Conservation (phyloP, 2,113 vertebrate species). For the Platichthys flesus region DNA sequence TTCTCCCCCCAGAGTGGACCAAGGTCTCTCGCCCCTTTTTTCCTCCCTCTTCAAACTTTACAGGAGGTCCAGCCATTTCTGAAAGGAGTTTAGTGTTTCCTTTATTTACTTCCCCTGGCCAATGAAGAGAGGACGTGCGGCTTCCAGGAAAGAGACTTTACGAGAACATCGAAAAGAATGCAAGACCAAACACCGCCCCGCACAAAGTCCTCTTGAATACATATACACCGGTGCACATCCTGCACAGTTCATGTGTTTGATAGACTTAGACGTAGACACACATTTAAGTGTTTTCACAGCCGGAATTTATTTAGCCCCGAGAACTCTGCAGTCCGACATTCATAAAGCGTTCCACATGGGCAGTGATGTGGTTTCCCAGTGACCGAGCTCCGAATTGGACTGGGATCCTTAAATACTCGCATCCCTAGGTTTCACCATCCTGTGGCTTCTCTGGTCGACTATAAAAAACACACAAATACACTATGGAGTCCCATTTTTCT, state of each 20-base stretch:
- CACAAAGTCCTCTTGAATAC: constrained; percentile 38
- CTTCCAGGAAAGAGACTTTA: constrained; percentile 47
- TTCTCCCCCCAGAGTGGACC: constrained; percentile 10
- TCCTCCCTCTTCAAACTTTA: constrained; percentile 24
- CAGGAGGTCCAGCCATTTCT: constrained; percentile 34
- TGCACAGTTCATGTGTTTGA: constrained; percentile 41
- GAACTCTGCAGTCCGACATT: constrained; percentile 45
- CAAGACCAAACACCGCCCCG: constrained; percentile 38
- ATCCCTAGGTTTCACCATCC: constrained; percentile 43
- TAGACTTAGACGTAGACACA: constrained; percentile 42
- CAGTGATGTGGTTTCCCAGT: constrained; percentile 47
- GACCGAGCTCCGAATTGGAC: constrained; percentile 43
- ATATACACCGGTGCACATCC: constrained; percentile 50
- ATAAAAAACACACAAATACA: neutral
- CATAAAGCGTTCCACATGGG: constrained; percentile 61
- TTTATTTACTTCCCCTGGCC: constrained; percentile 5
- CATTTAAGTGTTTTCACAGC: constrained; percentile 60
- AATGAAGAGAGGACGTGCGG: constrained; percentile 11
- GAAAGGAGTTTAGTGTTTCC: constrained; percentile 46
- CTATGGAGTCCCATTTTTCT: constrained; percentile 54
- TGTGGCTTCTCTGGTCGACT: constrained; percentile 55
- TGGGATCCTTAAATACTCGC: constrained; percentile 65
- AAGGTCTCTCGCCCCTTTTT: constrained; percentile 25
- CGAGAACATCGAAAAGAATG: constrained; percentile 30
- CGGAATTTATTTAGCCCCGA: constrained; percentile 56